These are phyloP conservation scores for Mormyrus iriodes DNA, from an alignment of 2,113 vertebrate genomes.

Conservation along the genomic window DNA sequence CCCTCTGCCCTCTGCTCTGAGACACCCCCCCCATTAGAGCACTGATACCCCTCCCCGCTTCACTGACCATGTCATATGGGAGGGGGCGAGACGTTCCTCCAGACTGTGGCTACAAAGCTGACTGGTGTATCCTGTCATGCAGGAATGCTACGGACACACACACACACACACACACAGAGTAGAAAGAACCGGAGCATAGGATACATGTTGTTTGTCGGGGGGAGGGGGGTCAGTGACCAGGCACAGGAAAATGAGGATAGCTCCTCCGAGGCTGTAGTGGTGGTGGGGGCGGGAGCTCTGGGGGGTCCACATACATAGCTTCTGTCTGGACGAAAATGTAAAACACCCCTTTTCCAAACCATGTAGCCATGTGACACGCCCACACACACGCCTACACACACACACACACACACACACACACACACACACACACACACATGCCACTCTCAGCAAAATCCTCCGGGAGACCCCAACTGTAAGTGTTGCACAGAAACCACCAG, in stretches of 20 bases:
- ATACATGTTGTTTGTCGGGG: background rate
- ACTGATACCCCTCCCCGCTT: conserved; percentile 74
- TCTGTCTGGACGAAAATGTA: conserved; percentile 20
- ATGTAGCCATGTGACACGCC: background rate
- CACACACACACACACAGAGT: background rate
- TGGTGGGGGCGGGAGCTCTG: too few relatives aligned
- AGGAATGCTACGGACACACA: background rate
- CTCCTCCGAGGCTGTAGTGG: too few relatives aligned
- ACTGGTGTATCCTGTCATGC: background rate
- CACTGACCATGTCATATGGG: conserved; percentile 63
- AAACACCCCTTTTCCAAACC: conserved; percentile 13
- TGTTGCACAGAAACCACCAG: conserved; percentile 55
- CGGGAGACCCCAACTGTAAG: conserved; percentile 21
- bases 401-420: conserved; percentile 14
- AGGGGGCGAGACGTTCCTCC: background rate
- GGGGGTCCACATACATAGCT: background rate
- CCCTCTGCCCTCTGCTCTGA: conserved; percentile 31
- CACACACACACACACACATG: background rate
- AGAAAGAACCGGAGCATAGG: background rate
- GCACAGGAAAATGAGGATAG: background rate
- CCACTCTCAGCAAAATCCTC: background rate
- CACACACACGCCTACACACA: conserved; percentile 3
- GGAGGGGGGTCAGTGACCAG: background rate
- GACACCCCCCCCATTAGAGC: conserved; percentile 59
- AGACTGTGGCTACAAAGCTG: background rate